Evolutionary conservation across 1,140 invertebrate species (phyloP).

Genomic region (Dryas iulia): DNA sequence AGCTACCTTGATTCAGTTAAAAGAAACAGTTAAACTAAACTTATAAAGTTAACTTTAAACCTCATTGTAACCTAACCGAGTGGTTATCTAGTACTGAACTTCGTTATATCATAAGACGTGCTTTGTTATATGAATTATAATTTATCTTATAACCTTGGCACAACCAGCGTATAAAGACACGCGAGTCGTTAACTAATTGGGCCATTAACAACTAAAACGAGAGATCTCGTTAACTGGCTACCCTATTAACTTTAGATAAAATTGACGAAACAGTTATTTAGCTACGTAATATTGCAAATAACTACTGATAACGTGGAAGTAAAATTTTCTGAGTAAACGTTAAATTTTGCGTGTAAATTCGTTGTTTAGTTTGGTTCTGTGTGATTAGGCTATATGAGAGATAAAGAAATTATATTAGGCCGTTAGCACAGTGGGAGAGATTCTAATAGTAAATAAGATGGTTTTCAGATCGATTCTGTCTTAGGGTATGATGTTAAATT

Average conservation of each 20-base stretch:
- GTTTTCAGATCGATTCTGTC: too few relatives aligned
- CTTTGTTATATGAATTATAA: background rate
- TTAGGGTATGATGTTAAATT: too few relatives aligned
- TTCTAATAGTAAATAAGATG: too few relatives aligned
- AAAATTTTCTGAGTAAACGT: background rate
- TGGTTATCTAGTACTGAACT: background rate
- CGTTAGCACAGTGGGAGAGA: too few relatives aligned
- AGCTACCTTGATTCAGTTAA: constrained; percentile 8
- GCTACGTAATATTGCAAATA: constrained; percentile 1
- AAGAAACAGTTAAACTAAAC: background rate
- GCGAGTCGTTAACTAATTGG: too few relatives aligned
- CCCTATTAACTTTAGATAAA: constrained; percentile 11
- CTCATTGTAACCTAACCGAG: constrained; percentile 3
- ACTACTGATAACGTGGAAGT: background rate
- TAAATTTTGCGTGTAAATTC: background rate
- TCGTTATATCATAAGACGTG: background rate
- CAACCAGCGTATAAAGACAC: background rate
- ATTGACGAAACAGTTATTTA: background rate
- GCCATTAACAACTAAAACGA: background rate
- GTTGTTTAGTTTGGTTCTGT: too few relatives aligned
- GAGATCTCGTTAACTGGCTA: background rate
- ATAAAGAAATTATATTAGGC: too few relatives aligned
- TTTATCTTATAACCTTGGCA: background rate
- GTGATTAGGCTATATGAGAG: too few relatives aligned
- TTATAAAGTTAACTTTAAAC: background rate